A percentile compares a stretch with the other conserved stretches of the same genome.
These are phyloP conservation scores for Diarsia dahlii DNA, from an alignment of 2,888 invertebrate species.

Conservation along the genomic window DNA sequence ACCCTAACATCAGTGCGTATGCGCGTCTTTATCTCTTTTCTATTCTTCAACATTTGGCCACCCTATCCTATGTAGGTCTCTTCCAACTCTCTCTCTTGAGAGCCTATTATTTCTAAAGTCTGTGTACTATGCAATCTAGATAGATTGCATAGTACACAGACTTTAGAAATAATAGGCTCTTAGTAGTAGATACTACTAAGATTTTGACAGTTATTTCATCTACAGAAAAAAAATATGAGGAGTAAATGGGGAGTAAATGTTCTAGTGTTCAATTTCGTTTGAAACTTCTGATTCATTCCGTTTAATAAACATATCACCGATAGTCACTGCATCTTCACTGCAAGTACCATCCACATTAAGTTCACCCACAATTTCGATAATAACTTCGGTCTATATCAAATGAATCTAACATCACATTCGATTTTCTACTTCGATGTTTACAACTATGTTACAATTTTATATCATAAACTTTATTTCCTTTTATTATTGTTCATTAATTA, in stretches of 20 bases:
- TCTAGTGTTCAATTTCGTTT: neutral
- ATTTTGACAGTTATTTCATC: neutral
- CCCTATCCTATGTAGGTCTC: too few species aligned
- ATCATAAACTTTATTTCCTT: conserved; percentile 85
- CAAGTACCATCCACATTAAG: conserved; percentile 70
- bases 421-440: conserved; percentile 88
- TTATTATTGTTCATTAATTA: conserved; percentile 84
- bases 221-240: too few species aligned
- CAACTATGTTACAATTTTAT: conserved; percentile 88
- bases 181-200: too few species aligned
- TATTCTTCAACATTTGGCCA: too few species aligned
- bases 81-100: too few species aligned
- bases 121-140: neutral
- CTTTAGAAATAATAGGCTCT: too few species aligned
- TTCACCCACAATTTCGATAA: conserved; percentile 54
- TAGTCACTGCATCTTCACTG: neutral
- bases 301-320: neutral
- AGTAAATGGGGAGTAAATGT: too few species aligned
- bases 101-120: neutral
- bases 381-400: conserved; percentile 77
- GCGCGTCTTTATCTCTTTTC: too few species aligned
- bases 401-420: conserved; percentile 83
- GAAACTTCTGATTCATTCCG: neutral
- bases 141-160: too few species aligned
- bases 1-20: neutral